Evolutionary conservation across 2,888 invertebrate genomes (phyloP).

Genomic region (Oligia latruncula): DNA sequence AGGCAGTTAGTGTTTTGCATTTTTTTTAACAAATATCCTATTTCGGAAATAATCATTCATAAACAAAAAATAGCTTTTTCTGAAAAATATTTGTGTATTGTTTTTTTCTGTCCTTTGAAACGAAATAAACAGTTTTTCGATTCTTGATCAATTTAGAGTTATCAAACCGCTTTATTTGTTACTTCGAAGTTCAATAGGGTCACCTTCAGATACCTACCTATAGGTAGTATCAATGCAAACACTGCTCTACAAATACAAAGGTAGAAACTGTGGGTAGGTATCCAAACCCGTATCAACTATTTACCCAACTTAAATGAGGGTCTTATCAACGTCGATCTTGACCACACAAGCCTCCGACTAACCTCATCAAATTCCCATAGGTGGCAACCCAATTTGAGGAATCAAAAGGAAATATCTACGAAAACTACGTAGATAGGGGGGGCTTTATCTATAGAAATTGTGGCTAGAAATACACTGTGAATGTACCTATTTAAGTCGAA

Average conservation of each 20-base stretch:
- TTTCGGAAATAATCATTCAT: background rate
- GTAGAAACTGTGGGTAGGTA: slow-evolving; percentile 39
- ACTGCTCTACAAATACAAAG: slow-evolving; percentile 40
- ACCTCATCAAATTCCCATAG: slow-evolving; percentile 64
- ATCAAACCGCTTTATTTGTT: background rate
- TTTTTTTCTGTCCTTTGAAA: too few relatives aligned
- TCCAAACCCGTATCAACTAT: slow-evolving; percentile 61
- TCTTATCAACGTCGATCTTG: slow-evolving; percentile 67
- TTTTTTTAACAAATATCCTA: background rate
- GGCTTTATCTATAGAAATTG: slow-evolving; percentile 29
- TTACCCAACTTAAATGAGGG: slow-evolving; percentile 67
- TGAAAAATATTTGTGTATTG: background rate
- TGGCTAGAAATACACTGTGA: background rate
- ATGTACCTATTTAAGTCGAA: background rate
- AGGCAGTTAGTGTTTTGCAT: background rate
- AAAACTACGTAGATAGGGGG: slow-evolving; percentile 23
- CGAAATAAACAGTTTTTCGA: background rate
- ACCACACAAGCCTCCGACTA: slow-evolving; percentile 63
- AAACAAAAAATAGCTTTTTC: background rate
- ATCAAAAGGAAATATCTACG: slow-evolving; percentile 57
- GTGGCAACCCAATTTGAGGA: slow-evolving; percentile 60
- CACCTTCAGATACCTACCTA: background rate
- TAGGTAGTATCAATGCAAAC: slow-evolving; percentile 3
- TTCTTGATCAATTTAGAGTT: too few relatives aligned
- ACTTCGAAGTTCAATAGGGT: background rate